Evolutionary conservation across 2,797 vertebrate genomes (phyloP).

Genomic region (Danio aesculapii): DNA sequence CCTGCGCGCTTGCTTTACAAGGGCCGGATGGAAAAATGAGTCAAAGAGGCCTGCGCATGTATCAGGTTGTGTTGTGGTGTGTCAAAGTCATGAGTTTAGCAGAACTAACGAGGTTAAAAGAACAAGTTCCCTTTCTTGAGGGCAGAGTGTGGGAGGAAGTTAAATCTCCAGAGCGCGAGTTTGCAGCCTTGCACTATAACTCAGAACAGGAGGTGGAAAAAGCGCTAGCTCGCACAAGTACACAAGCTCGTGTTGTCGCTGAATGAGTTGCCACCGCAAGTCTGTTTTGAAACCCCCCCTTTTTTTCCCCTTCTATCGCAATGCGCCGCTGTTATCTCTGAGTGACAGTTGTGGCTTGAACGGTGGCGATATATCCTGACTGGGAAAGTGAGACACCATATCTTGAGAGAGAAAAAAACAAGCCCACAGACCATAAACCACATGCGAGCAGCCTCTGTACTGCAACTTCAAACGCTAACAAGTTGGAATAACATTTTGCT

Average conservation of each 20-base stretch:
- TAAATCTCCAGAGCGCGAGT: constrained; percentile 67
- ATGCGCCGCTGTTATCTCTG: constrained; percentile 77
- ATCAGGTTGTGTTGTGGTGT: constrained; percentile 58
- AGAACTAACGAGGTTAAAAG: constrained; percentile 65
- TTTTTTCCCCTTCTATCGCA: constrained; percentile 59
- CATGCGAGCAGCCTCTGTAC: constrained; percentile 79
- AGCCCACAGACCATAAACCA: constrained; percentile 82
- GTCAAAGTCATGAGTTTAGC: constrained; percentile 55
- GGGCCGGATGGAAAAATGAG: constrained; percentile 60
- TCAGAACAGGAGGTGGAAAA: constrained; percentile 71
- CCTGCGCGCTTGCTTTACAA: constrained; percentile 44
- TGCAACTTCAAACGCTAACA: constrained; percentile 85
- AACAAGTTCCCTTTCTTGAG: constrained; percentile 61
- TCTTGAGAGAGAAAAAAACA: constrained; percentile 70
- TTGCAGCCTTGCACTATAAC: constrained; percentile 61
- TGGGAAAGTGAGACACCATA: constrained; percentile 82
- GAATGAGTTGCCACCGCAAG: constrained; percentile 75
- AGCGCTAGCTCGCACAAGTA: constrained; percentile 57
- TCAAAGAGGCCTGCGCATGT: constrained; percentile 49
- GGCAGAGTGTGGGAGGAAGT: constrained; percentile 68
- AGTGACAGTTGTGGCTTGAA: constrained; percentile 83
- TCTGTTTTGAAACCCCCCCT: constrained; percentile 75
- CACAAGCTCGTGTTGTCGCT: constrained; percentile 68
- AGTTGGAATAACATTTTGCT: constrained; percentile 87
- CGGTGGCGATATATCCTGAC: constrained; percentile 81